These are phyloP conservation scores for Hycleus phaleratus DNA, from an alignment of 1,140 invertebrate genomes.

Conservation along the genomic window DNA sequence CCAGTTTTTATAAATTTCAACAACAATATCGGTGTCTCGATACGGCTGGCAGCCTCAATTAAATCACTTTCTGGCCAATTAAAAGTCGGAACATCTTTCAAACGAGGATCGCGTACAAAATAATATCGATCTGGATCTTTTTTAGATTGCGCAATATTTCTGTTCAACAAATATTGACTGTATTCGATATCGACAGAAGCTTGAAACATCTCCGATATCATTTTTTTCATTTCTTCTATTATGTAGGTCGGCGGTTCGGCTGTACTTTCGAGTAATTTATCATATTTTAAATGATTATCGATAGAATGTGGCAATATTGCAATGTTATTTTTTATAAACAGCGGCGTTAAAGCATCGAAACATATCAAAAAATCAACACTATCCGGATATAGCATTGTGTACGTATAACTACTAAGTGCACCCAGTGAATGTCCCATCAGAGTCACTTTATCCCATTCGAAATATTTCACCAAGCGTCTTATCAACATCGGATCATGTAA, in stretches of 20 bases:
- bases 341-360: slow-evolving; percentile 46
- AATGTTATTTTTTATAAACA: slow-evolving; percentile 26
- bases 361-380: slow-evolving; percentile 51
- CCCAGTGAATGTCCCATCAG: slow-evolving; percentile 62
- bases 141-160: slow-evolving; percentile 45
- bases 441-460: slow-evolving; percentile 62
- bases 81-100: slow-evolving; percentile 45
- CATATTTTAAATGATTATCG: slow-evolving; percentile 42
- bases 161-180: slow-evolving; percentile 47
- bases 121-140: slow-evolving; percentile 47
- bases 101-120: slow-evolving; percentile 51
- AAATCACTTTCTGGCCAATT: slow-evolving; percentile 44
- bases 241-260: slow-evolving; percentile 49
- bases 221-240: slow-evolving; percentile 48
- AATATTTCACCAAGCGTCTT: slow-evolving; percentile 51
- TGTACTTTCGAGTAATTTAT: slow-evolving; percentile 36
- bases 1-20: background rate
- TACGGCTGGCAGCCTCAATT: slow-evolving; percentile 43
- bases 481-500: slow-evolving; percentile 50
- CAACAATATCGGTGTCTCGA: slow-evolving; percentile 47
- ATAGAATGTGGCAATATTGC: slow-evolving; percentile 32
- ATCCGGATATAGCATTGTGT: slow-evolving; percentile 48
- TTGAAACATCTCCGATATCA: slow-evolving; percentile 44
- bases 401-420: slow-evolving; percentile 48
- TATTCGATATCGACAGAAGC: slow-evolving; percentile 46